These are phyloP conservation scores for Sebastolobus altivelis DNA, from an alignment of 2,797 vertebrate genomes.

Conservation along the genomic window DNA sequence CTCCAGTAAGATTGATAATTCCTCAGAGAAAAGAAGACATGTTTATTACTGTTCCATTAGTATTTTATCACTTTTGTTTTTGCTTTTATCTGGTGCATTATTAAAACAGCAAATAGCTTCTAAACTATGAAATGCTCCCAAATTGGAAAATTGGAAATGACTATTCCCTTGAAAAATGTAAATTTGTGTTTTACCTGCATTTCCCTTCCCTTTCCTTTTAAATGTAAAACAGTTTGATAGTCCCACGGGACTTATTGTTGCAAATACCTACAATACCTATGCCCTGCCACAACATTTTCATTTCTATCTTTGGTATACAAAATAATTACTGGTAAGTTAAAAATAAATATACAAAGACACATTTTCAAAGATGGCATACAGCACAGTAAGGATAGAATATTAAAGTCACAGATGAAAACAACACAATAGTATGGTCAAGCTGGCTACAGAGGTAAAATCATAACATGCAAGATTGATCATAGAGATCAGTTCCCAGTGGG, in stretches of 20 bases:
- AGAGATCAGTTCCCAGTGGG: background rate
- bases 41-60: background rate
- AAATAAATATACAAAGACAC: background rate
- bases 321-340: background rate
- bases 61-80: background rate
- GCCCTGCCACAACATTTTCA: background rate
- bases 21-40: background rate
- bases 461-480: background rate
- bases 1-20: background rate
- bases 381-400: background rate
- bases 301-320: background rate
- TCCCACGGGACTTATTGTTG: conserved; percentile 2
- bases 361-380: background rate
- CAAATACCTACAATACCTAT: background rate
- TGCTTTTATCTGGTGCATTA: background rate
- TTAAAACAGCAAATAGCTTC: conserved; percentile 17
- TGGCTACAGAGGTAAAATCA: background rate
- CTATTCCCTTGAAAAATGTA: conserved; percentile 13
- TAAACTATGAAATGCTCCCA: background rate
- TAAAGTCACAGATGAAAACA: background rate
- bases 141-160: conserved; percentile 8
- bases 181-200: conserved; percentile 4
- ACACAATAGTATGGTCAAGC: background rate
- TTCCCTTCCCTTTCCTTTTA: conserved; percentile 8
- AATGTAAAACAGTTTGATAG: conserved; percentile 19